Conservation (phyloP, 37 sponge, comb jelly and placozoan species). For the Hormiphora californensis region DNA sequence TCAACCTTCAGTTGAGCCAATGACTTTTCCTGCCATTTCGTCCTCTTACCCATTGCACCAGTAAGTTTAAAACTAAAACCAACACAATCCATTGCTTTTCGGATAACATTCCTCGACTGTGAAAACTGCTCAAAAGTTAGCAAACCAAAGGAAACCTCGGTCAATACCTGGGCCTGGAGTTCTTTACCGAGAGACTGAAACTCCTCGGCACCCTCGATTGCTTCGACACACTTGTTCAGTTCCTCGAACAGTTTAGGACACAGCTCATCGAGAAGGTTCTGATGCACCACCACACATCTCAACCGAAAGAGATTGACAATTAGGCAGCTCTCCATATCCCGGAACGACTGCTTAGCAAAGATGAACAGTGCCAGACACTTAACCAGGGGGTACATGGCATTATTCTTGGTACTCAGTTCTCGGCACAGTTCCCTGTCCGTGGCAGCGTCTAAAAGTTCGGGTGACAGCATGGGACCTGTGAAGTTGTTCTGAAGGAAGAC, state of each 20-base stretch:
- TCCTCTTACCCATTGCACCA: constrained; percentile 82
- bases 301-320: neutral
- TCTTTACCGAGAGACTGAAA: neutral
- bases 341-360: neutral
- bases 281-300: neutral
- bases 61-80: constrained; percentile 6
- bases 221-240: neutral
- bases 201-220: neutral
- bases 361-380: neutral
- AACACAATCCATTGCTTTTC: neutral
- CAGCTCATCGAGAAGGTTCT: neutral
- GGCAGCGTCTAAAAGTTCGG: neutral
- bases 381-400: constrained; percentile 38
- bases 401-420: neutral
- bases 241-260: neutral
- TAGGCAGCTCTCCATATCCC: neutral
- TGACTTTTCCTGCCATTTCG: constrained; percentile 70
- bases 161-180: neutral
- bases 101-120: neutral
- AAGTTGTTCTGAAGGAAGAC: constrained; percentile 46
- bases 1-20: constrained; percentile 66
- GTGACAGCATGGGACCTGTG: neutral
- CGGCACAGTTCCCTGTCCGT: neutral
- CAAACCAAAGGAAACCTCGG: neutral
- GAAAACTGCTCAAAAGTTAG: constrained; percentile 13